Base-by-base conservation (phyloP, 2,888 invertebrate genomes). In the Xanthorhoe spadicearia region DNA sequence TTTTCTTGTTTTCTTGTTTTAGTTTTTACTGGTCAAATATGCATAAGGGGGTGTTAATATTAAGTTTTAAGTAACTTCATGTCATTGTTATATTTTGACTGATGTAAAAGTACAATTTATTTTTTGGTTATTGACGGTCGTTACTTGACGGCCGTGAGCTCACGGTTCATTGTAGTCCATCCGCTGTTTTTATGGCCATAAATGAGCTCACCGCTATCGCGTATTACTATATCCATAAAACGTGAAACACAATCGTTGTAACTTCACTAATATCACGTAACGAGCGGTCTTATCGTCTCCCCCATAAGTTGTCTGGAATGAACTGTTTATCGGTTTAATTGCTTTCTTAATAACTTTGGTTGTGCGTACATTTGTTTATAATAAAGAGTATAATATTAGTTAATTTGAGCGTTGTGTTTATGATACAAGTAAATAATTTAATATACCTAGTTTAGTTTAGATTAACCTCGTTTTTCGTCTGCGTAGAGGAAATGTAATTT, bases 181-280 rank as follows among this genome's bases (percentile, higher is more conserved):
- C 50, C 66, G 66, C 71, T 50, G 9, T 32, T 64, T 50, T 58
- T 13, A 61, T 56, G 35, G 73, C 73, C 69, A 17, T 38, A 23
- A 23, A 23, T n/a, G 53, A 60, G 60, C 69, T 73, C 66, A 70
- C 32, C 32, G 32, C 66, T 68, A 62, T 23, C 75, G 71, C 69
- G 60, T 69, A 68, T 75, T 67, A 75, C 72, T 70, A 75, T 69
- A 68, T 66, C 73, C 77, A 61, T 79, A 78, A 81, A 81, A 71
- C 73, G 66, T 71, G 71, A 69, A 74, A 78, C 72, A 77, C 74
- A 75, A 80, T 77, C 76, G 74, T 74, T 77, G 70, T 77, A 76
- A 78, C 73, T 77, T 70, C 66, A 69, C 76, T 77, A 74, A 74
- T 76, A 75, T 75, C 64, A 70, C 76, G 69, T 63, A 63, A 70